These are phyloP conservation scores for Arctocebus calabarensis DNA, from an alignment of 2,797 vertebrate species.

Conservation along the genomic window DNA sequence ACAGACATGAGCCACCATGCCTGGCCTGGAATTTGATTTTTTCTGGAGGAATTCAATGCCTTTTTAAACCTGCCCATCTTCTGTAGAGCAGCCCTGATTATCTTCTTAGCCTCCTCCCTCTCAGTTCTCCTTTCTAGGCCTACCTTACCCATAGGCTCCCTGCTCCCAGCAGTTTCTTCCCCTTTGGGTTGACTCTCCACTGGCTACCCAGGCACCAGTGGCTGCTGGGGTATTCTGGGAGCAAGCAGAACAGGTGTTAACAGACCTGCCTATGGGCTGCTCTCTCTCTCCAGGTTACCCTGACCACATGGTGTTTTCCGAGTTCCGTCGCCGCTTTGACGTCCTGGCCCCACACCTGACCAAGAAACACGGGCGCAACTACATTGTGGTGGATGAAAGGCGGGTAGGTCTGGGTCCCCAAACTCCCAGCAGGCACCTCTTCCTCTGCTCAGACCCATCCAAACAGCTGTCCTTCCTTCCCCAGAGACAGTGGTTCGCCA, in stretches of 20 bases:
- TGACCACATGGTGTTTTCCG: constrained; percentile 97
- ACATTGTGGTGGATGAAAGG: constrained; percentile 96
- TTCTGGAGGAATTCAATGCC: neutral
- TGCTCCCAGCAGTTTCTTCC: neutral
- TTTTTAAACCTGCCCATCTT: neutral
- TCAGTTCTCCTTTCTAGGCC: neutral
- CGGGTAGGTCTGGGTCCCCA: constrained; percentile 88
- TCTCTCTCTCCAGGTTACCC: constrained; percentile 92
- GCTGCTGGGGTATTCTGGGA: neutral
- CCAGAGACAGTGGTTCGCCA: neutral
- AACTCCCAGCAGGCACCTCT: neutral
- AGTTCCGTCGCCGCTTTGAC: constrained; percentile 97
- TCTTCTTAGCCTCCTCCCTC: neutral
- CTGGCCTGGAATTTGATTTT: neutral
- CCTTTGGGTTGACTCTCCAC: neutral
- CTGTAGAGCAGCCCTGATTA: neutral
- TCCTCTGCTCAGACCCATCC: neutral
- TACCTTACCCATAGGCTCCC: neutral
- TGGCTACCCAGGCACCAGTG: fast-evolving
- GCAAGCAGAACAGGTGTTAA: neutral
- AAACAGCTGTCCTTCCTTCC: neutral
- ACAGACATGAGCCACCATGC: too few relatives aligned
- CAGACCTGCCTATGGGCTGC: neutral
- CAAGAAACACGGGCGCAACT: constrained; percentile 96
- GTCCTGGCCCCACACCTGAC: constrained; percentile 96